phyloP scores from a whole-genome alignment of 2,113 vertebrate species.

The Pygoscelis adeliae region DNA sequence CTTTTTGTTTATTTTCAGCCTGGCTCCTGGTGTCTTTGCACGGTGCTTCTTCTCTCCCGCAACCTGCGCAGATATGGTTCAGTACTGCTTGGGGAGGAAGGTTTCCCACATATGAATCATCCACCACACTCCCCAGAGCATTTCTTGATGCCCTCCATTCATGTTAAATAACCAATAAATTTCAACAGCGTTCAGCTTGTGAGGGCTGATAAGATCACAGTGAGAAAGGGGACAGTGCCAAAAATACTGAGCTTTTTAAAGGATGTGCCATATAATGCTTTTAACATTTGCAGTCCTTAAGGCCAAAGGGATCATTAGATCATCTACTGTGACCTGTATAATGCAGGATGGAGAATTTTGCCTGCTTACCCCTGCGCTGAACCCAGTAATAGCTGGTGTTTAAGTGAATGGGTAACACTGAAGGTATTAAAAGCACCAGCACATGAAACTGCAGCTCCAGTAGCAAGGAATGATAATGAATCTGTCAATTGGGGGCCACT shows the following conservation, averaged over 20 bases:
- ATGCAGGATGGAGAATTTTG: neutral
- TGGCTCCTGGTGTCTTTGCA: neutral
- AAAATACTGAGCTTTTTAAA: conserved; percentile 36
- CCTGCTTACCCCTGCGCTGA: neutral
- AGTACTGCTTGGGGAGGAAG: neutral
- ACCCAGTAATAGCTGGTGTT: neutral
- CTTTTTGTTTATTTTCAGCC: neutral
- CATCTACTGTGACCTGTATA: conserved; percentile 28
- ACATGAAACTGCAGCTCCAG: conserved; percentile 9
- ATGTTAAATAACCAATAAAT: conserved; percentile 39
- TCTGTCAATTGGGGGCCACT: neutral
- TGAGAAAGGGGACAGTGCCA: conserved; percentile 46
- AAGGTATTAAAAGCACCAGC: neutral
- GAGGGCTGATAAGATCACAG: conserved; percentile 57
- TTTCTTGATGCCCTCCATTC: conserved; percentile 20
- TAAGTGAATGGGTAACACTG: neutral
- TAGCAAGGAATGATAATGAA: conserved; percentile 8
- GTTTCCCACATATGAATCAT: conserved; percentile 62
- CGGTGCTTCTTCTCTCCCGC: neutral
- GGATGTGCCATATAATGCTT: conserved; percentile 51
- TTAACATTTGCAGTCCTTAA: conserved; percentile 42
- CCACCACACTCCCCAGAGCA: neutral
- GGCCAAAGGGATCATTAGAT: conserved; percentile 52
- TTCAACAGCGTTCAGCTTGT: neutral
- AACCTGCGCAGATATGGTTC: neutral